Conservation (phyloP, 2,797 vertebrate genomes). For the Dendrocincla fuliginosa region DNA sequence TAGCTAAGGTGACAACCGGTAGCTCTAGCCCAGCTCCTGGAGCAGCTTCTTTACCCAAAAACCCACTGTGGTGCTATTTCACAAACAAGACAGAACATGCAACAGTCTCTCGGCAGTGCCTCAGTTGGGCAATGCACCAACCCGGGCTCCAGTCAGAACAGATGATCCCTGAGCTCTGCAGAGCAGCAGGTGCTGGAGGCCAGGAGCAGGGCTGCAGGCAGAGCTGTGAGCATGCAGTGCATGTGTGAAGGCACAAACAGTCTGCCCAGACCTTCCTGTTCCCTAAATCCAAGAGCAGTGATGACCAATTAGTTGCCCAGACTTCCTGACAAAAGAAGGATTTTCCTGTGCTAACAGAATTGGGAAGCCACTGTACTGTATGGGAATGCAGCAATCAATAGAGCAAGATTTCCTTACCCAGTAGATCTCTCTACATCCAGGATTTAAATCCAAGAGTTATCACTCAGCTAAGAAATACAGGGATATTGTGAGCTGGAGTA, state of each 20-base stretch:
- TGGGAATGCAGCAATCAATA: background rate
- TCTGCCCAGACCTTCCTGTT: background rate
- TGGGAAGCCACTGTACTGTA: background rate
- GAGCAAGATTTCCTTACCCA: background rate
- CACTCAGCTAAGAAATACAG: background rate
- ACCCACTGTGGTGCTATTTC: background rate
- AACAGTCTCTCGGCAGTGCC: fast-evolving
- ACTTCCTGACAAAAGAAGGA: background rate
- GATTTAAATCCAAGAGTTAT: background rate
- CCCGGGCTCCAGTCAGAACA: background rate
- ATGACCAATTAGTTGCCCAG: background rate
- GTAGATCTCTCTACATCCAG: background rate
- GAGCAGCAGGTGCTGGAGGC: background rate
- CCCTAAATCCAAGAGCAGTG: background rate
- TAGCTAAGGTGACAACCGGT: background rate
- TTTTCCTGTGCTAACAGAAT: background rate
- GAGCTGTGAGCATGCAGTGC: background rate
- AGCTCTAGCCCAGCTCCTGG: background rate
- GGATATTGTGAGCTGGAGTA: background rate
- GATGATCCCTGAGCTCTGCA: background rate
- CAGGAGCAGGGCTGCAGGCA: background rate
- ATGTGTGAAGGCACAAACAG: background rate
- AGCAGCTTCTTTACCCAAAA: background rate
- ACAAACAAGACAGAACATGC: background rate
- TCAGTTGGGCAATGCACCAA: background rate